Base-by-base conservation (phyloP, 2,888 invertebrate species). In the Drosophila picticornis region DNA sequence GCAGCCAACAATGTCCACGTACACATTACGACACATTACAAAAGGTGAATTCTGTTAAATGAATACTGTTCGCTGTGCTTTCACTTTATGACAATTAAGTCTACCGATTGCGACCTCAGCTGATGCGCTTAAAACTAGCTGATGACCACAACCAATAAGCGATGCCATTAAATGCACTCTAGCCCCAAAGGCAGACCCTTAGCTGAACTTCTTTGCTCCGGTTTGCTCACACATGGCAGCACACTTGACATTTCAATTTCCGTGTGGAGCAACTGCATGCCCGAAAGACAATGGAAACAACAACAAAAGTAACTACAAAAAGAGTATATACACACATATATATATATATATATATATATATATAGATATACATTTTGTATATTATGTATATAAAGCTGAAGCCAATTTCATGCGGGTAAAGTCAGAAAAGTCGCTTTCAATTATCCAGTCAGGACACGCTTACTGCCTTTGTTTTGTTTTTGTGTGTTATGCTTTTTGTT, bases 341-440 rank as follows among this genome's bases (percentile, higher is more conserved):
- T 25, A 63, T 59, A 59, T 65, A 32, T 16, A 31, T 13, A 22
- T 25, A 55, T 25, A 53, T 25, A 22, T 25, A 19, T 34, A 11
- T 55, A 36, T 34, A 50, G 9, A 72, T n/a, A 11, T 43, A 55
- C 38, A 63, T 61, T 46, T 16, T 3, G 4, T 25, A 36, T 19
- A 25, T 34, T 25, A 25, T 19, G 13, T 36, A n/a, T 19, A 52
- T 13, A 75, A 58, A 73, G 66, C 70, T 72, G 73, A 71, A 77
- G 83, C 85, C 82, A 83, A 83, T 83, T 83, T 85, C 82, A 83
- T 85, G 80, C 80, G 81, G 85, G 85, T 67, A 68, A 72, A 73
- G 83, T 80, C 75, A 77, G 83, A 77, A 56, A 82, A 90, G 89
- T 89, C 84, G 88, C 89, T 91, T 91, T 91, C 89, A 91, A 91